Percentiles rank a stretch among this genome's conserved stretches.
phyloP scores from a whole-genome alignment of 2,888 invertebrate genomes.

The Phanerotoma sp. region DNA sequence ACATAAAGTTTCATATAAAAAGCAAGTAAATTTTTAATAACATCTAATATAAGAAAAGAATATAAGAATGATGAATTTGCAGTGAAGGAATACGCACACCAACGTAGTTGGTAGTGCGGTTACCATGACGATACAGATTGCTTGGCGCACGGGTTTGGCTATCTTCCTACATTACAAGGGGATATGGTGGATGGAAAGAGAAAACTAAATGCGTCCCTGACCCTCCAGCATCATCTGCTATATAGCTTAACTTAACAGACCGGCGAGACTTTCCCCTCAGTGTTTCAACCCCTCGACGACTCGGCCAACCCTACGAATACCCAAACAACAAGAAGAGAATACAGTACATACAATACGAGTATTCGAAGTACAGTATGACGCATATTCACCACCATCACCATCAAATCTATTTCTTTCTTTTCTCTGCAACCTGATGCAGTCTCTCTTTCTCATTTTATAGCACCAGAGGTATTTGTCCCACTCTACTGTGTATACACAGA shows the following conservation, averaged over 20 bases:
- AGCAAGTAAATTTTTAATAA: too few species aligned
- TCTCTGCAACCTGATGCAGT: slow-evolving; percentile 16
- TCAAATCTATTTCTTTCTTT: slow-evolving; percentile 4
- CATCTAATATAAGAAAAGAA: not conserved
- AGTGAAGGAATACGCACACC: not conserved
- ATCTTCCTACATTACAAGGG: slow-evolving; percentile 11
- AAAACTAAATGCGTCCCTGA: slow-evolving; percentile 13
- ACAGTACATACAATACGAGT: slow-evolving; percentile 2
- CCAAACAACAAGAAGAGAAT: slow-evolving; percentile 1
- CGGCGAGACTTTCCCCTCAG: slow-evolving; percentile 21
- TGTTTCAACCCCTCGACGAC: slow-evolving; percentile 10
- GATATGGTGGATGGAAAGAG: slow-evolving; percentile 5
- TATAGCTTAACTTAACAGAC: slow-evolving; percentile 15
- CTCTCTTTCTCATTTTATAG: not conserved
- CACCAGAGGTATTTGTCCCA: not conserved
- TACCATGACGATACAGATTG: slow-evolving; percentile 23
- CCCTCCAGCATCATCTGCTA: slow-evolving; percentile 6
- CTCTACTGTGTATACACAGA: not conserved
- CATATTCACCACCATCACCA: slow-evolving; percentile 5
- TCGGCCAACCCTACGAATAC: not conserved
- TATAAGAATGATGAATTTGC: not conserved
- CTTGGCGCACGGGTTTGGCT: slow-evolving; percentile 13
- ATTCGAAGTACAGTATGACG: slow-evolving; percentile 7
- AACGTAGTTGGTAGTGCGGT: slow-evolving; percentile 15
- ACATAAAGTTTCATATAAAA: not conserved